These are phyloP conservation scores for Melanitta fusca DNA, from an alignment of 2,797 vertebrate species.

Conservation along the genomic window DNA sequence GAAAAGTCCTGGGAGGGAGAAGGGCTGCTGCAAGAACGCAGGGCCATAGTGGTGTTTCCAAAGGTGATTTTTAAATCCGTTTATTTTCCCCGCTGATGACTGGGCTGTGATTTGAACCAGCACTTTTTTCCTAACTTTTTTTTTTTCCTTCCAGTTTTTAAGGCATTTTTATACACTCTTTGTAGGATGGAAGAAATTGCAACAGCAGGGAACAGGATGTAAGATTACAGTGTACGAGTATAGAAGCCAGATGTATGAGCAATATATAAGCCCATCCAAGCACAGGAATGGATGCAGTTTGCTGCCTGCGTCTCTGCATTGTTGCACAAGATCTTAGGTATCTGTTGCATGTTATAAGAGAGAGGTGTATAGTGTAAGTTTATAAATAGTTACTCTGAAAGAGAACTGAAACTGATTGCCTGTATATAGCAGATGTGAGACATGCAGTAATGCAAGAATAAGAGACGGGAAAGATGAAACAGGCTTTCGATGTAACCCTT, in stretches of 20 bases:
- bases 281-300: background rate
- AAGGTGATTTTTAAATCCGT: background rate
- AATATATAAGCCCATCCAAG: background rate
- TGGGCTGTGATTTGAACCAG: background rate
- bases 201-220: background rate
- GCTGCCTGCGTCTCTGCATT: background rate
- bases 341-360: background rate
- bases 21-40: background rate
- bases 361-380: background rate
- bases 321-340: background rate
- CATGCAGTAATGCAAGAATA: background rate
- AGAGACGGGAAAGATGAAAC: background rate
- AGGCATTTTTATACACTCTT: background rate
- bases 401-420: background rate
- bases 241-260: background rate
- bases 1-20: rapidly evolving
- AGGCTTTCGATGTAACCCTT: background rate
- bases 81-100: background rate
- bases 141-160: background rate
- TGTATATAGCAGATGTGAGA: background rate
- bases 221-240: background rate
- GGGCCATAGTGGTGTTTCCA: background rate
- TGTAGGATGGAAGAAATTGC: background rate
- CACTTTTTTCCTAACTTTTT: no score
- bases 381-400: conserved; percentile 2